Conservation (phyloP, 2,888 invertebrate species). For the Volucella zonaria region DNA sequence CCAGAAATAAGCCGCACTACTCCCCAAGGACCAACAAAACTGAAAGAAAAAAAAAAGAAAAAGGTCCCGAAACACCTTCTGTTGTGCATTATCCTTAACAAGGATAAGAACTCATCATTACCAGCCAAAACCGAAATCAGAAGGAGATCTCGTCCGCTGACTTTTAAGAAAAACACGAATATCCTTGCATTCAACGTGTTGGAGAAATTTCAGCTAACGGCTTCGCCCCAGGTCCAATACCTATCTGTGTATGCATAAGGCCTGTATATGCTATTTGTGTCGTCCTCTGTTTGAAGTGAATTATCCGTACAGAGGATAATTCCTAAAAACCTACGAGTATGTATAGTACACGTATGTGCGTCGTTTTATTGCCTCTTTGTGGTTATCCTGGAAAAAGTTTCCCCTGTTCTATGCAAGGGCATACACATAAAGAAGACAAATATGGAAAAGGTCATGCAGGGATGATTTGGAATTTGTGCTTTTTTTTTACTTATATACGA, state of each 20-base stretch:
- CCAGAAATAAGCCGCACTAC: neutral
- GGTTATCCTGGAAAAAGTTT: constrained; percentile 2
- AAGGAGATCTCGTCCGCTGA: neutral
- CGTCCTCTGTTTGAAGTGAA: neutral
- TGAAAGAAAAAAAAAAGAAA: neutral
- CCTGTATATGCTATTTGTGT: no score
- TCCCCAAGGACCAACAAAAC: constrained; percentile 6
- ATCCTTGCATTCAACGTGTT: neutral
- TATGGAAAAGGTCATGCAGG: constrained; percentile 23
- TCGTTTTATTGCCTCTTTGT: constrained; percentile 8
- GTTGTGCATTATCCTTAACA: constrained; percentile 35
- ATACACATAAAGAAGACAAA: neutral
- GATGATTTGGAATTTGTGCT: neutral
- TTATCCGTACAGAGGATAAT: constrained; percentile 5
- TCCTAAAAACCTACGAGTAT: neutral
- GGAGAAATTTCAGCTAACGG: no score
- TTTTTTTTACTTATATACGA: no score
- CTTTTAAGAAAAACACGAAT: neutral
- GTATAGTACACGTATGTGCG: neutral
- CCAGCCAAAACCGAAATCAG: neutral
- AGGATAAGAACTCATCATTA: constrained; percentile 40
- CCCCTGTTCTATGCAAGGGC: neutral
- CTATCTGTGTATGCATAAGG: no score
- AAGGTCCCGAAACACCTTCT: constrained; percentile 5
- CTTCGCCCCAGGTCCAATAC: no score